Evolutionary conservation across 2,113 vertebrate species (phyloP).

Genomic region (Xiphophorus hellerii): DNA sequence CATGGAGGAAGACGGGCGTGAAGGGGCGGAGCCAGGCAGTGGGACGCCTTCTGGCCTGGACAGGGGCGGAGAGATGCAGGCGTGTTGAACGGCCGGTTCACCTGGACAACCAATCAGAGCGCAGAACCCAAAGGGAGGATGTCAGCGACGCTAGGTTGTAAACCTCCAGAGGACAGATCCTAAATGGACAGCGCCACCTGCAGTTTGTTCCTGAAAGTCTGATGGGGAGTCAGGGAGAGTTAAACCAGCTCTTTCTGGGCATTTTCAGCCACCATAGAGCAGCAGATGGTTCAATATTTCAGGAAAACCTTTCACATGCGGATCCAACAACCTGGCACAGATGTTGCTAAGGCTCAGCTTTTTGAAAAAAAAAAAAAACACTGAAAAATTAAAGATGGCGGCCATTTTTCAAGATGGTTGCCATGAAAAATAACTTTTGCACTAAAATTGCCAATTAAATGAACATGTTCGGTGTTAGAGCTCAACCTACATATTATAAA

Average conservation of each 20-base stretch:
- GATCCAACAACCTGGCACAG: too few species aligned
- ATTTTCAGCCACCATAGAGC: not conserved
- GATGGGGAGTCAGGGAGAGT: not conserved
- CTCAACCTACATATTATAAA: too few species aligned
- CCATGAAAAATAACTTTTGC: too few species aligned
- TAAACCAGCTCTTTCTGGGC: not conserved
- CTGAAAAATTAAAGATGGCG: too few species aligned
- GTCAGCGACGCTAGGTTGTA: not conserved
- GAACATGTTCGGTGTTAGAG: too few species aligned
- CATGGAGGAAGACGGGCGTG: constrained; percentile 32
- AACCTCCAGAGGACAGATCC: not conserved
- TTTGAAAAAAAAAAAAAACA: too few species aligned
- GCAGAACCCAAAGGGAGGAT: not conserved
- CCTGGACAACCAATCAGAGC: not conserved
- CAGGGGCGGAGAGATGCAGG: constrained; percentile 36
- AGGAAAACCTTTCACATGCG: too few species aligned
- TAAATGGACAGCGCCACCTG: not conserved
- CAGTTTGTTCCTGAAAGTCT: not conserved
- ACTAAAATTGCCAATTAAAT: too few species aligned
- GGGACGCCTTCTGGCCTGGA: constrained; percentile 56
- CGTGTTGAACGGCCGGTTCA: not conserved
- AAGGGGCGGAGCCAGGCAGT: constrained; percentile 32
- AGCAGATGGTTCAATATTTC: too few species aligned
- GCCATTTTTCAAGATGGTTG: too few species aligned
- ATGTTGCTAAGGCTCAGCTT: too few species aligned